Percentiles rank a stretch among this genome's conserved stretches.
Evolutionary conservation across 2,797 vertebrate genomes (phyloP).

Genomic region (Paramormyrops hopkinsi): DNA sequence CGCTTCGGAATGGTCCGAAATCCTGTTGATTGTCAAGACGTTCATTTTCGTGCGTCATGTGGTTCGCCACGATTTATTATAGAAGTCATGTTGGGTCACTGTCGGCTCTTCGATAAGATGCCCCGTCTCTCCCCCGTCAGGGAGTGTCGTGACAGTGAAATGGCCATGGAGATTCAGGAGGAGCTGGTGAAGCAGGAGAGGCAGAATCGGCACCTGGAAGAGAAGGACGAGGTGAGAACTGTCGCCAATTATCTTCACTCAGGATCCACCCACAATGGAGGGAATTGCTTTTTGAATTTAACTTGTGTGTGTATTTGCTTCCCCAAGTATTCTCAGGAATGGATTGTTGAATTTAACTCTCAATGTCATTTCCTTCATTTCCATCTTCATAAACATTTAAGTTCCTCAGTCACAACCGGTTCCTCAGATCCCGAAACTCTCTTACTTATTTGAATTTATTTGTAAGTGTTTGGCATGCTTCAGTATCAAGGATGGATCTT

Average conservation of each 20-base stretch:
- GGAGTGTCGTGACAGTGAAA: slow-evolving; percentile 82
- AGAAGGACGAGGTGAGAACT: slow-evolving; percentile 82
- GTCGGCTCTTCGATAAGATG: neutral
- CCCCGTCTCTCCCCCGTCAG: slow-evolving; percentile 47
- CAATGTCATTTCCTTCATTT: neutral
- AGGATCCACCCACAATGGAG: neutral
- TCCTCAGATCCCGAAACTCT: neutral
- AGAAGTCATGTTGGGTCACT: neutral
- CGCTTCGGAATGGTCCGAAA: neutral
- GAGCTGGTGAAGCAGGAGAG: slow-evolving; percentile 85
- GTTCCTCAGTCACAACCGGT: neutral
- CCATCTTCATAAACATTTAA: neutral
- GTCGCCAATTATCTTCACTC: neutral
- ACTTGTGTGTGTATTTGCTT: neutral
- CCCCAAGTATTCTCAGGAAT: neutral
- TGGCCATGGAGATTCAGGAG: slow-evolving; percentile 93
- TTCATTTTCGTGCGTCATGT: neutral
- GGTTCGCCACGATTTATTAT: neutral
- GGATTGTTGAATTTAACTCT: neutral
- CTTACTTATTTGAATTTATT: neutral
- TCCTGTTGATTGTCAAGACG: neutral
- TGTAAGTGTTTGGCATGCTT: neutral
- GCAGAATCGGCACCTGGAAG: slow-evolving; percentile 78
- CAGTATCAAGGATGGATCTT: neutral
- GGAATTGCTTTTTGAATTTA: neutral